Percentiles rank a stretch among this genome's conserved stretches.
phyloP scores from a whole-genome alignment of 2,888 invertebrate species.

The Camponotus fellah region DNA sequence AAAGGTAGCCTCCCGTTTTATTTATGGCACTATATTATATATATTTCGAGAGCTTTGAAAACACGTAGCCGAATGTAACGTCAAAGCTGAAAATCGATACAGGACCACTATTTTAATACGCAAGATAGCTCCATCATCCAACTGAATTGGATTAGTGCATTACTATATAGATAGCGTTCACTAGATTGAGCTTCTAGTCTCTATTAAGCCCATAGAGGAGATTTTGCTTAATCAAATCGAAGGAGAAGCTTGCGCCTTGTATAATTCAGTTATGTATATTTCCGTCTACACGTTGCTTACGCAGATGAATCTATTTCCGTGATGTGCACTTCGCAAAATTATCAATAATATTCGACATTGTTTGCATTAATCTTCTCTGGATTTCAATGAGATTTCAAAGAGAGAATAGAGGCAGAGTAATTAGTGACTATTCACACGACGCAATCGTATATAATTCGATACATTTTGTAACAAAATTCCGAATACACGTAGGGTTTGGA shows the following conservation, averaged over 20 bases:
- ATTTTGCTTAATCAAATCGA: not conserved
- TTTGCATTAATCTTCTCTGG: slow-evolving; percentile 18
- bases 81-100: slow-evolving; percentile 39
- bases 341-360: not conserved
- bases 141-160: slow-evolving; percentile 34
- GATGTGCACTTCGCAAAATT: slow-evolving; percentile 1
- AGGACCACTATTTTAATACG: slow-evolving; percentile 10
- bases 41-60: slow-evolving; percentile 35
- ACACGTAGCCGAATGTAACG: slow-evolving; percentile 2
- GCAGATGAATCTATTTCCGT: not conserved
- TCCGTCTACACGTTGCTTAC: not conserved
- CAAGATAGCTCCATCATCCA: not conserved
- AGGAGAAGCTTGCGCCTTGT: not conserved
- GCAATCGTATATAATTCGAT: not conserved
- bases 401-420: not conserved
- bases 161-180: not conserved
- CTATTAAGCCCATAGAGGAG: not conserved
- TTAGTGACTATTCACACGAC: not conserved
- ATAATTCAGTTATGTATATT: slow-evolving; percentile 19
- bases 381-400: not conserved
- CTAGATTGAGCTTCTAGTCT: not conserved
- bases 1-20: slow-evolving; percentile 9
- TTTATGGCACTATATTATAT: not conserved
- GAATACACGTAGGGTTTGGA: not conserved
- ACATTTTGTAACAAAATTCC: slow-evolving; percentile 22